phyloP scores from a whole-genome alignment of 2,888 invertebrate genomes.

The Sialis lutaria region DNA sequence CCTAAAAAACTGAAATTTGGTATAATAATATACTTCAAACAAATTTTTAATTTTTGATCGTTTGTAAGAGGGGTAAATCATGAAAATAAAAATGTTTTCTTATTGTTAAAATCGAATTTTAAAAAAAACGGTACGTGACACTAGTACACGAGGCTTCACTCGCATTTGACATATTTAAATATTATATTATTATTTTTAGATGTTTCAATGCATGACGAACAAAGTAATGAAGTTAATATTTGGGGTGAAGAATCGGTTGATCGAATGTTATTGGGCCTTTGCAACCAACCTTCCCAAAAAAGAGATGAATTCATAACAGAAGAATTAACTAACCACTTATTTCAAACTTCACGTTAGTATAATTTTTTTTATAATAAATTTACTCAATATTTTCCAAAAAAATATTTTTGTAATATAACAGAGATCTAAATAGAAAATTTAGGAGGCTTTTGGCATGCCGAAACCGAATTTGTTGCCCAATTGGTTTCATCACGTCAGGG shows the following conservation, averaged over 20 bases:
- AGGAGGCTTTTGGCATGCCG: too few species aligned
- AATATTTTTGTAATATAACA: too few species aligned
- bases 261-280: conserved; percentile 56
- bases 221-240: conserved; percentile 46
- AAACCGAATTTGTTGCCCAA: too few species aligned
- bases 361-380: conserved; percentile 1
- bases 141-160: too few species aligned
- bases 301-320: conserved; percentile 67
- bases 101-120: not conserved
- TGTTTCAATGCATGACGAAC: conserved; percentile 63
- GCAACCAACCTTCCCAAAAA: conserved; percentile 58
- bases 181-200: conserved; percentile 30
- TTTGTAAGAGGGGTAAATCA: too few species aligned
- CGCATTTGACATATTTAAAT: not conserved
- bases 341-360: conserved; percentile 41
- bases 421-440: too few species aligned
- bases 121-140: too few species aligned
- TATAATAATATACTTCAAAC: not conserved
- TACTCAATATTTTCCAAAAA: not conserved
- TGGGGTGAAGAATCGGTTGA: conserved; percentile 68
- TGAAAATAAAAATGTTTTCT: not conserved
- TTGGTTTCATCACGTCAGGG: too few species aligned
- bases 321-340: conserved; percentile 68
- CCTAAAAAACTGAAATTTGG: not conserved
- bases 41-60: not conserved